These are phyloP conservation scores for Pseudeuparius sepicola DNA, from an alignment of 2,888 invertebrate genomes.

Conservation along the genomic window DNA sequence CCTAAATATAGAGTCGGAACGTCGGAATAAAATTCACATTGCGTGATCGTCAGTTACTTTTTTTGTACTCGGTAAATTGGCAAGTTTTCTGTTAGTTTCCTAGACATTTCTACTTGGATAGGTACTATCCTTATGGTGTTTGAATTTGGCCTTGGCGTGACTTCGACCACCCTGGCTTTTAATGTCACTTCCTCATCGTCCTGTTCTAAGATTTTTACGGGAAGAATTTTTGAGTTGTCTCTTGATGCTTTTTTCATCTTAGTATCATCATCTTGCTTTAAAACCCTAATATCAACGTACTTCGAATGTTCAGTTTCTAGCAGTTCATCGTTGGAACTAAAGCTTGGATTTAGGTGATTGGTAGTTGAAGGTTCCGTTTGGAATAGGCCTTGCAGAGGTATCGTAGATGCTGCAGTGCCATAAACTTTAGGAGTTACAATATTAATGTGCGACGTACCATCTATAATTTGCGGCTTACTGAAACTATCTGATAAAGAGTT, in stretches of 20 bases:
- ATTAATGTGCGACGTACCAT: constrained; percentile 35
- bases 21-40: too few species aligned
- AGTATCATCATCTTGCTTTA: constrained; percentile 28
- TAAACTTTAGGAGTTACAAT: constrained; percentile 35
- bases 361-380: constrained; percentile 40
- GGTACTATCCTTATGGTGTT: constrained; percentile 37
- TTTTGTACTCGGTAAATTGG: constrained; percentile 1
- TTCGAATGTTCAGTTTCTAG: constrained; percentile 35
- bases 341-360: constrained; percentile 17
- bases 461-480: constrained; percentile 28
- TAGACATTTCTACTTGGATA: constrained; percentile 32
- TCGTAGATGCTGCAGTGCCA: constrained; percentile 50
- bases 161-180: constrained; percentile 37
- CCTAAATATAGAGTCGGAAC: too few species aligned
- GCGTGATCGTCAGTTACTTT: too few species aligned
- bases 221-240: constrained; percentile 26
- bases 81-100: constrained; percentile 17
- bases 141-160: constrained; percentile 29
- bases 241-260: constrained; percentile 16
- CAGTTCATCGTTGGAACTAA: constrained; percentile 31
- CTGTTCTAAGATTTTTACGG: constrained; percentile 27
- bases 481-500: constrained; percentile 16
- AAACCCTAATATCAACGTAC: constrained; percentile 34
- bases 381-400: constrained; percentile 58
- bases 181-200: constrained; percentile 32